Evolutionary conservation across 2,113 vertebrate species (phyloP), one percentile per base, ranked within the genome.

Genomic region (Pelmatolapia mariae): DNA sequence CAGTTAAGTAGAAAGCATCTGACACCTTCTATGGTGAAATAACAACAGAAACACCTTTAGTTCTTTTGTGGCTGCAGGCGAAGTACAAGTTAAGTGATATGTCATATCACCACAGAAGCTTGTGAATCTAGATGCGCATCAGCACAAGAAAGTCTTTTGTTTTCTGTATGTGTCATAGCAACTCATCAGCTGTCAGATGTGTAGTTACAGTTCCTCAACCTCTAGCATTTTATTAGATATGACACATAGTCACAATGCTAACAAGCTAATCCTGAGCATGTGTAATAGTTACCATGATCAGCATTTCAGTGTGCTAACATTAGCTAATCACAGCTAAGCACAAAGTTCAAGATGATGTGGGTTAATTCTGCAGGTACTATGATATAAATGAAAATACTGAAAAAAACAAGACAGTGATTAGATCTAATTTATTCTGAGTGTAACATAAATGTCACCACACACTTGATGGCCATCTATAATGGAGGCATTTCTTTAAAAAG

Each of bases 31-130:
- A 9, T 8, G 29, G 33, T 10, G 8, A 16, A 36, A 7, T 59
- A 24, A 87, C 63, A 87, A 45, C 83, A 76, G 86, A 61, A 80
- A n/a, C 40, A 83, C 47, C 40, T 82, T 86, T 43, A 86, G 83
- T 88, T 89, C 53, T 88, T 31, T 40, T 4, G 45, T 56, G 56
- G 87, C 90, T 92, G 68, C 63, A 24, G 84, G 89, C 82, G 6
- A 89, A 86, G 53, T 31, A 81, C 68, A 76, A 86, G 85, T 76
- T 81, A 73, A 82, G 79, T 47, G 80, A 86, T 33, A 81, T 56
- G 38, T 89, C 81, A 83, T 12, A 86, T 45, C 47, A 19, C 52
- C 83, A 78, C 81, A 43, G 9, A 88, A 80, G 29, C 52, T 19
- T 3, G 29, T 57, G 57, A 54, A 89, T 81, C 12, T 56, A 19